Percentiles rank a stretch among this genome's conserved stretches.
These are phyloP conservation scores for Trichomalopsis sarcophagae DNA, from an alignment of 1,140 invertebrate genomes.

Conservation along the genomic window DNA sequence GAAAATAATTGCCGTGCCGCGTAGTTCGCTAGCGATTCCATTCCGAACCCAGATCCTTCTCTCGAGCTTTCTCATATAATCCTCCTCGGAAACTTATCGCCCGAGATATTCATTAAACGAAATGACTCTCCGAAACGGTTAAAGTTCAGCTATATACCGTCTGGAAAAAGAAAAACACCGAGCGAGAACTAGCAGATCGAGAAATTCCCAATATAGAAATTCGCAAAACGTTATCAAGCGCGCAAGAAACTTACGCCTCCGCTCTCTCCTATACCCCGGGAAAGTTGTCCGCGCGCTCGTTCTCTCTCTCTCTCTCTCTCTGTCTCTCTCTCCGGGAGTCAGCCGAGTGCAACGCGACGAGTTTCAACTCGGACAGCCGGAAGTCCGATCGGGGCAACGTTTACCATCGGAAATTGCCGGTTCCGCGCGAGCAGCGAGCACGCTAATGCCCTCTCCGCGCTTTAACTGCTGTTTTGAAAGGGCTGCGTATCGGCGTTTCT, in stretches of 20 bases:
- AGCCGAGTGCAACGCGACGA: background rate
- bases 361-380: background rate
- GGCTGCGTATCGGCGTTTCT: background rate
- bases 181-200: background rate
- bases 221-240: background rate
- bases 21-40: too few relatives aligned
- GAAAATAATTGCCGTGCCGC: too few relatives aligned
- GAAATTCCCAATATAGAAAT: background rate
- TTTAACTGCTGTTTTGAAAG: background rate
- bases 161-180: background rate
- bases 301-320: background rate
- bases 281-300: background rate
- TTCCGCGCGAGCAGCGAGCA: background rate
- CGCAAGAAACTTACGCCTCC: background rate
- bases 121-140: too few relatives aligned
- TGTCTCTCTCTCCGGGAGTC: background rate
- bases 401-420: slow-evolving; percentile 31
- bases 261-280: too few relatives aligned
- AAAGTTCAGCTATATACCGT: background rate
- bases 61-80: too few relatives aligned
- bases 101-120: too few relatives aligned
- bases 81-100: too few relatives aligned
- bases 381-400: slow-evolving; percentile 28
- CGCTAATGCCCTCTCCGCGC: background rate
- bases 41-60: too few relatives aligned